Evolutionary conservation across 1,140 invertebrate species (phyloP).

Genomic region (Physella acuta): DNA sequence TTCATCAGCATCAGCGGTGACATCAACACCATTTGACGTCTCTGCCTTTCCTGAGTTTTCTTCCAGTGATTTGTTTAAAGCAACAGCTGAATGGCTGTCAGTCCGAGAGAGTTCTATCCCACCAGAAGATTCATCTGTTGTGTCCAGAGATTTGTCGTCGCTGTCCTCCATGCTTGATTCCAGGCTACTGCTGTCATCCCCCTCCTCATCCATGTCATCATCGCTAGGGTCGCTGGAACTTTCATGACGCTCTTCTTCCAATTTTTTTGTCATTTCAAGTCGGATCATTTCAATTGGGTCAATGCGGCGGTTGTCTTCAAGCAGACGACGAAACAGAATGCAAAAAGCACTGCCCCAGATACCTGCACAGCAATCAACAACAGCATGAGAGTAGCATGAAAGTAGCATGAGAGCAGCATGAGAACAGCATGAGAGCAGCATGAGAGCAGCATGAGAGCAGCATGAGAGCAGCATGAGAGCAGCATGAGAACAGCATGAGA

Average conservation of each 20-base stretch:
- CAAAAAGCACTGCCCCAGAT: constrained; percentile 65
- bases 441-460: no score
- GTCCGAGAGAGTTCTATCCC: no score
- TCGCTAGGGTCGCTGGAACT: constrained; percentile 36
- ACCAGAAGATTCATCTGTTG: no score
- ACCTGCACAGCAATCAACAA: constrained; percentile 44
- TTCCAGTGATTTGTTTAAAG: no score
- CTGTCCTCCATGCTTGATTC: no score
- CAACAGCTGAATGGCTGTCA: no score
- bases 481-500: no score
- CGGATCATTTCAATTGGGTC: constrained; percentile 59
- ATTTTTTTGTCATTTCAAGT: constrained; percentile 44
- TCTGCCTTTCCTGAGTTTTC: neutral
- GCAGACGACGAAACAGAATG: constrained; percentile 61
- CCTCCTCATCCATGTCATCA: constrained; percentile 37
- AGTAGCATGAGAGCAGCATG: no score
- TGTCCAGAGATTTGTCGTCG: no score
- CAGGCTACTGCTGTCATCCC: constrained; percentile 39
- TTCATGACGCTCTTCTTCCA: constrained; percentile 40
- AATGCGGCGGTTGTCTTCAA: constrained; percentile 55
- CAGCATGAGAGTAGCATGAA: neutral
- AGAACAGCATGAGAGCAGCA: no score
- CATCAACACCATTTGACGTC: neutral
- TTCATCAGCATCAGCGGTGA: neutral
- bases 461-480: no score